A percentile compares a stretch with the other conserved stretches of the same genome.
phyloP scores from a whole-genome alignment of 1,140 invertebrate species.

The Drosophila lacteicornis region DNA sequence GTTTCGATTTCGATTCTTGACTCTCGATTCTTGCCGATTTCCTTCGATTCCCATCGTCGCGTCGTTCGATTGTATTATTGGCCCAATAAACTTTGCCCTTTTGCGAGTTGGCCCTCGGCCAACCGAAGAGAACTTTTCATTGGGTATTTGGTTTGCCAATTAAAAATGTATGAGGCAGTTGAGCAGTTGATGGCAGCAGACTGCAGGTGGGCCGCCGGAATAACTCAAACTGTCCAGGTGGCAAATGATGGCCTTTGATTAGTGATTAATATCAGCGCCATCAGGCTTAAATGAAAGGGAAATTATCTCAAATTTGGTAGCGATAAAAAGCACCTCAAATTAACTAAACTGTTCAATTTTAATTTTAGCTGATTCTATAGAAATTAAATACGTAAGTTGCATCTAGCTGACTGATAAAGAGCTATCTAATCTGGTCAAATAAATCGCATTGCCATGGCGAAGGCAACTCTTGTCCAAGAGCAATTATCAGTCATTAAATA shows the following conservation, averaged over 20 bases:
- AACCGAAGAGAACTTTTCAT: constrained; percentile 33
- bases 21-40: constrained; percentile 14
- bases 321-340: background rate
- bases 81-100: constrained; percentile 79
- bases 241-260: constrained; percentile 8
- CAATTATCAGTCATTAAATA: constrained; percentile 49
- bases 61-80: constrained; percentile 62
- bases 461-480: constrained; percentile 19
- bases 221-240: constrained; percentile 8
- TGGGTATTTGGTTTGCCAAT: constrained; percentile 35
- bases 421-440: constrained; percentile 33
- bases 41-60: constrained; percentile 8
- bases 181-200: constrained; percentile 12
- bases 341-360: background rate
- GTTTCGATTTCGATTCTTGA: constrained; percentile 56
- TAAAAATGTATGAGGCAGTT: constrained; percentile 38
- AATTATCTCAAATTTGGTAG: no score
- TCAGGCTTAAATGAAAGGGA: background rate
- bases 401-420: background rate
- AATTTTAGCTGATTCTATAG: background rate
- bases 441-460: constrained; percentile 3
- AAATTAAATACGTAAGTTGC: background rate
- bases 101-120: constrained; percentile 52
- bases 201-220: constrained; percentile 12
- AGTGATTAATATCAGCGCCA: background rate